Base-by-base conservation (phyloP, 2,797 vertebrate species). In the Semaprochilodus insignis region DNA sequence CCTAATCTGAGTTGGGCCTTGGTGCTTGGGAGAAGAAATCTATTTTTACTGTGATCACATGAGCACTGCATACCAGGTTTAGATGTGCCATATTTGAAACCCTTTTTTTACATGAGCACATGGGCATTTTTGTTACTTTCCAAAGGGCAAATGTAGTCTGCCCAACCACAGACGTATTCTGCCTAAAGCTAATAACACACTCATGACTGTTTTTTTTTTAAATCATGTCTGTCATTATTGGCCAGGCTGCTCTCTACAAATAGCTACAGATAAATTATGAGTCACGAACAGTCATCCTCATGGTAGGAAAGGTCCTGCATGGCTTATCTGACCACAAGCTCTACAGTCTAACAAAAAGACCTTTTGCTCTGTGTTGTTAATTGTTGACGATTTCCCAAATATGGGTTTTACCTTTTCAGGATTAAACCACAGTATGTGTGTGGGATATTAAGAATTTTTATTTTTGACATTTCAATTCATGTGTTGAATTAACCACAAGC, bases 11-110 rank as follows among this genome's bases (percentile, higher is more conserved):
- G 88, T 86, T 81, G 89, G 89, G 90, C 90, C 90, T 91, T 76
- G 81, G 83, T 85, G 88, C 84, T 88, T 91, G 88, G 92, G 91
- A 88, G 88, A 82, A 59, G 82, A 71, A 81, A 80, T 88, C 93
- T 95, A 95, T 96, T 95, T 95, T 93, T 94, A 92, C 87, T 81
- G 79, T 85, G 90, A 89, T 91, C 91, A 89, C 91, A 91, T 89
- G 92, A 78, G 54, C 82, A 81, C 87, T 91, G 27, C 74, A 89
- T 80, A 77, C 87, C 86, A 84, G 70, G 83, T 78, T 89, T 88
- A 83, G 36, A 70, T 59, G 17, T 75, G 21, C 70, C 31, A 1
- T 65, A 63, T 36, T 57, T 57, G 31, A 57, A 74, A n/a, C 44
- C 48, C 17, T 74, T 31, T 31, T 78, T 31, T 36, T 6, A 65